Base-by-base conservation (phyloP, 1,140 invertebrate genomes). In the Dinothrombium tinctorium region DNA sequence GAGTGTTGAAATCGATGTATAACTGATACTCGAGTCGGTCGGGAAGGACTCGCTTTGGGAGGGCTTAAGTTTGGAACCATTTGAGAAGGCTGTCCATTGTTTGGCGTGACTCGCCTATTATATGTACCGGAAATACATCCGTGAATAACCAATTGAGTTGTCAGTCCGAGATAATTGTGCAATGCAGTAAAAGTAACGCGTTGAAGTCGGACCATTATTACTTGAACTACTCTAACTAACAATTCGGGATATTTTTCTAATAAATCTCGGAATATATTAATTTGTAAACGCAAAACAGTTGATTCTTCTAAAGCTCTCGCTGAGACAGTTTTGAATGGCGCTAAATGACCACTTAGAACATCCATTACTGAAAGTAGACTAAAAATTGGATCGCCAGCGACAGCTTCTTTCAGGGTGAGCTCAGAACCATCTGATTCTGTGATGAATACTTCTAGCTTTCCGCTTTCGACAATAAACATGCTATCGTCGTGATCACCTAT, bases 41-140 rank as follows among this genome's bases (percentile, higher is more conserved):
- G n/a, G n/a, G n/a, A n/a, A 99, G 74, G 2, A 94, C 94, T 2
- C 99, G 86, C 0, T 92, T 98, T 11, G 82, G 82, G 59, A 96
- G 36, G 41, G 28, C 9, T 29, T 9, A 29, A 29, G 28, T 14
- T 29, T 31, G 11, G 12, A 9, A 24, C 8, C 7, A 39, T 23
- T 36, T 36, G 9, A 9, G 28, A 29, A n/a, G n/a, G n/a, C n/a
- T n/a, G n/a, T n/a, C n/a, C 28, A n/a, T 29, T 14, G 9, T 14
- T 29, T 9, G 28, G 9, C 28, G 9, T 14, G 9, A 9, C 28
- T 29, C 28, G 28, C 14, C 9, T 29, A 9, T 9, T 9, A 29
- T 14, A 29, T 9, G 28, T 9, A 29, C 28, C 28, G 28, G 28
- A 9, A n/a, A 29, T 14, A 29, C 14, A 29, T 29, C 14, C 28